Base-by-base conservation (phyloP, 92 coral and sea anemone genomes). In the Phenganax subtilis region DNA sequence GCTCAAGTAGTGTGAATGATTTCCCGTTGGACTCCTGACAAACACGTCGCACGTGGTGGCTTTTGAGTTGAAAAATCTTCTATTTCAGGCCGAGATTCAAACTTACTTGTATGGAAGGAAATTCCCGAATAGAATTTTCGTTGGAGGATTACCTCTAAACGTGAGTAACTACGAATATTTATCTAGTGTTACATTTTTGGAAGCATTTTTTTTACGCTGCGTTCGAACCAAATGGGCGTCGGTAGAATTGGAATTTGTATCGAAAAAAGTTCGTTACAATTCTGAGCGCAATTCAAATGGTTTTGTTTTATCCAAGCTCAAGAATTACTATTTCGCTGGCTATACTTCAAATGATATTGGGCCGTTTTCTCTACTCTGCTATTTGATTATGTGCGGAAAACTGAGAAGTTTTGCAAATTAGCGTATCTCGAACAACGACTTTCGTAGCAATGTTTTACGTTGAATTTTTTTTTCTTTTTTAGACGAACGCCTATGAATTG, bases 121-220 rank as follows among this genome's bases (percentile, higher is more conserved):
- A 16, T 96, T 87, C 51, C 91, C 88, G 0, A 96, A 96, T 77
- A 88, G 97, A 0, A 75, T 96, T 8, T 96, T 96, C 56, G 99
- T 96, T 8, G 99, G 99, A 28, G 99, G 99, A 1, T 85, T 96
- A 0, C 96, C 99, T 0, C 64, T 88, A 0, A 72, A 87, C 37
- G 99, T 92, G 75, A 87, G 99, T 88, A 66, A 6, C n/a, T 81
- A 52, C 58, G 1, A 28, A 67, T 11, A 14, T 59, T 59, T 73
- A 11, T 53, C 37, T 53, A 29, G 28, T 52, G 62, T 20, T 29
- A 15, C n/a, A 10, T 15, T 68, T 10, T 68, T 68, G 10, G 73
- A 29, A 15, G 14, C 17, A 31, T 53, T 6, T 37, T 71, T 10
- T 20, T 73, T 47, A n/a, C 10, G 29, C 58, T 51, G 51, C 31